phyloP scores from a whole-genome alignment of 2,888 invertebrate genomes.

The Petrophora chlorosata region DNA sequence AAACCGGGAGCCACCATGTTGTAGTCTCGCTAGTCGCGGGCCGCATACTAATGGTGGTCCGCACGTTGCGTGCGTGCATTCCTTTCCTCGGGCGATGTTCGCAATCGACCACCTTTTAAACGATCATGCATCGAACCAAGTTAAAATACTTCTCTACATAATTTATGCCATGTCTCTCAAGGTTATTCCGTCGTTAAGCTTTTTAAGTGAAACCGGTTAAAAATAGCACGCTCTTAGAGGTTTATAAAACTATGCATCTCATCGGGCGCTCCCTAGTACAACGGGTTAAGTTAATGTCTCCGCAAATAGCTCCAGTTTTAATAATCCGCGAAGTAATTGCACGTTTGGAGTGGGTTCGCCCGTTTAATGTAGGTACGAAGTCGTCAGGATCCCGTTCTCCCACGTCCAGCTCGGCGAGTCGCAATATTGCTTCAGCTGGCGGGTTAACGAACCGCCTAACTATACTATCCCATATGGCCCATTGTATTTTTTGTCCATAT shows the following conservation, averaged over 20 bases:
- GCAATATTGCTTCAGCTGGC: slow-evolving; percentile 48
- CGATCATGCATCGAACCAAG: slow-evolving; percentile 37
- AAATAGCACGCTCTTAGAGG: slow-evolving; percentile 15
- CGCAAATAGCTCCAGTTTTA: slow-evolving; percentile 60
- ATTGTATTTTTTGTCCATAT: slow-evolving; percentile 50
- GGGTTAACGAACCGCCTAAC: slow-evolving; percentile 66
- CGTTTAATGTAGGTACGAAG: slow-evolving; percentile 49
- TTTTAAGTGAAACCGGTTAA: slow-evolving; percentile 15
- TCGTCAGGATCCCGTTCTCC: slow-evolving; percentile 75
- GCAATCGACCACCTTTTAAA: slow-evolving; percentile 37
- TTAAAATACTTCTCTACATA: slow-evolving; percentile 33
- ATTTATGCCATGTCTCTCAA: slow-evolving; percentile 39
- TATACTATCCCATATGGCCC: slow-evolving; percentile 43
- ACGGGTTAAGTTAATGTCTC: slow-evolving; percentile 52
- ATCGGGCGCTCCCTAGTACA: slow-evolving; percentile 22
- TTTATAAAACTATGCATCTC: slow-evolving; percentile 13
- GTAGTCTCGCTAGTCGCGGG: slow-evolving; percentile 61
- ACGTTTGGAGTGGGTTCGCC: slow-evolving; percentile 44
- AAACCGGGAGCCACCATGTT: slow-evolving; percentile 64
- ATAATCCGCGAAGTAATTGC: slow-evolving; percentile 63
- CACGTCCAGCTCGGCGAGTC: slow-evolving; percentile 61
- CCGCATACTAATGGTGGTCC: slow-evolving; percentile 72
- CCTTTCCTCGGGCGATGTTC: slow-evolving; percentile 51
- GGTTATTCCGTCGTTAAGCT: slow-evolving; percentile 24
- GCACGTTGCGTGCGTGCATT: slow-evolving; percentile 71